Base-by-base conservation (phyloP, 2,888 invertebrate genomes). In the Andrena trimmerana region DNA sequence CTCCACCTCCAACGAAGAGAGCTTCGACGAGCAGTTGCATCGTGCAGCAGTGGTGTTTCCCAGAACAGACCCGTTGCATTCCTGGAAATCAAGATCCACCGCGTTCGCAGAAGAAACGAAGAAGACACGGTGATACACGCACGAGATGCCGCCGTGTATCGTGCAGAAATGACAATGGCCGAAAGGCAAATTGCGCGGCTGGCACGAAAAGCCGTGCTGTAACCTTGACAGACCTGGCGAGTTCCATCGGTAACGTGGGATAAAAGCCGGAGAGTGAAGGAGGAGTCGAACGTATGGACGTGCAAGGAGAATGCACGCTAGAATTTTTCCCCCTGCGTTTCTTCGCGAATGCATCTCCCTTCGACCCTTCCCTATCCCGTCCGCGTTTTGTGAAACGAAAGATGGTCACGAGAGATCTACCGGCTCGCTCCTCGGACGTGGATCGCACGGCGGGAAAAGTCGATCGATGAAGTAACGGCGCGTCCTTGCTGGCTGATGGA, bases 141-240 rank as follows among this genome's bases (percentile, higher is more conserved):
- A 33, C 67, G 57, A 33, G 71, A 75, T 42, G 72, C 68, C 66
- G 31, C 42, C 57, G 78, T 48, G 68, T 85, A 85, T 85, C 84
- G 85, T 86, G 86, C 86, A 82, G 83, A 85, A 86, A 84, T 89
- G 87, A 87, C 86, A 90, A 89, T 90, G 86, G 88, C 83, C 86
- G 78, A 86, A 88, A 87, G 86, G 81, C 80, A 89, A 89, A 89
- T 90, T 88, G 84, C 88, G 87, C 85, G 88, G 77, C 72, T 78
- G 77, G 75, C 80, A 83, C 85, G 74, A 83, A 89, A 82, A 81
- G 78, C 69, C 52, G 63, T n/a, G 81, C 52, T 63, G 62, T 79
- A 83, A 66, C 83, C 84, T 86, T 86, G 86, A 69, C 62, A 84
- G 69, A 70, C 78, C 69, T 81, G 77, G 76, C 77, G 79, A 75